phyloP scores from a whole-genome alignment of 2,888 invertebrate species.

The Acleris literana region DNA sequence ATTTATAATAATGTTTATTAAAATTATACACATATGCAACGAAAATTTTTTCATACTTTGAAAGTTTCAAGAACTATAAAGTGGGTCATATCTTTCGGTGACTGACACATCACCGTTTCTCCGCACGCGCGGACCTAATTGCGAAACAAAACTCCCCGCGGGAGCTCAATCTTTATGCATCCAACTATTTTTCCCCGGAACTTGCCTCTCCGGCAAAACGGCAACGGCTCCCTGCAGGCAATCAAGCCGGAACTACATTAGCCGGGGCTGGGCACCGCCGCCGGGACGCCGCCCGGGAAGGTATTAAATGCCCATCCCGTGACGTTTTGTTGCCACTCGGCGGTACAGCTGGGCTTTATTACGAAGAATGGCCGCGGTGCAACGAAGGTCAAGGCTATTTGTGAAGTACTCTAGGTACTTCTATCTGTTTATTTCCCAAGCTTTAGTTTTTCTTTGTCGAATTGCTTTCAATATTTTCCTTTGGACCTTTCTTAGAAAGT shows the following conservation, averaged over 20 bases:
- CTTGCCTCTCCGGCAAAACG: conserved; percentile 1
- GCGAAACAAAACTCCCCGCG: conserved; percentile 5
- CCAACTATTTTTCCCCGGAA: conserved; percentile 20
- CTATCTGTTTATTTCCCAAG: too few relatives aligned
- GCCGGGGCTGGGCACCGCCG: not conserved
- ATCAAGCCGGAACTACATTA: conserved; percentile 9
- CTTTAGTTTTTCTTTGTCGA: too few relatives aligned
- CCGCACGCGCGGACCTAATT: conserved; percentile 17
- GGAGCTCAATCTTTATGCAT: conserved; percentile 17
- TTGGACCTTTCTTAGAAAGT: too few relatives aligned
- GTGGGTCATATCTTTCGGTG: not conserved
- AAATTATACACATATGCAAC: not conserved
- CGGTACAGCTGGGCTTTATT: not conserved
- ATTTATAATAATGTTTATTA: too few relatives aligned
- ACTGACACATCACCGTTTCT: not conserved
- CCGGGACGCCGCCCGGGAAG: not conserved
- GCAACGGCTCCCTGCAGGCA: conserved; percentile 1
- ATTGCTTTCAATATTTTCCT: too few relatives aligned
- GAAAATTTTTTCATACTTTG: not conserved
- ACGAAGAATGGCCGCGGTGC: too few relatives aligned
- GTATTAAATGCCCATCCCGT: not conserved
- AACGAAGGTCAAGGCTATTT: too few relatives aligned
- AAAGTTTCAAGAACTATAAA: not conserved
- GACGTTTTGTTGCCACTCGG: not conserved
- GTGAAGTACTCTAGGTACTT: too few relatives aligned